A percentile compares a stretch with the other conserved stretches of the same genome.
phyloP scores from a whole-genome alignment of 2,113 vertebrate species.

The Pomatorhinus ruficollis region DNA sequence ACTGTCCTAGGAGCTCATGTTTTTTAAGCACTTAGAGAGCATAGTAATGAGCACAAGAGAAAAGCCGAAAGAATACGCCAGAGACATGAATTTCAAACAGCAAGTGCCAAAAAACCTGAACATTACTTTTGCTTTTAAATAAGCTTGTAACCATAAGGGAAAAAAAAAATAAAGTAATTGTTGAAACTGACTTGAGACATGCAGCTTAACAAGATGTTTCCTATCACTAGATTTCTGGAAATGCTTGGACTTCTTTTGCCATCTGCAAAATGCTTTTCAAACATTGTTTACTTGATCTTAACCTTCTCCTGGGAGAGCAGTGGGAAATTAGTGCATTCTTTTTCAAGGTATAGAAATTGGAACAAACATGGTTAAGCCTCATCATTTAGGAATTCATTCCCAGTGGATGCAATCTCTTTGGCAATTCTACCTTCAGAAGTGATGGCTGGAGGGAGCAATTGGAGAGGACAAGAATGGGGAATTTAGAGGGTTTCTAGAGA shows the following conservation, averaged over 20 bases:
- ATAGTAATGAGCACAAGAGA: background rate
- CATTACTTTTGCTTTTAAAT: conserved; percentile 2
- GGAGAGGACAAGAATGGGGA: background rate
- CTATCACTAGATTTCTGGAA: background rate
- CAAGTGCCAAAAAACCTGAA: background rate
- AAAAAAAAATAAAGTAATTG: background rate
- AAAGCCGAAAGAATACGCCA: background rate
- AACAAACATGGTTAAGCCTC: background rate
- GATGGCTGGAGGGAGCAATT: background rate
- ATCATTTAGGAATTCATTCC: conserved; percentile 1
- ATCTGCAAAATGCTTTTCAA: conserved; percentile 41
- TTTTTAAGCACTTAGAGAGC: background rate
- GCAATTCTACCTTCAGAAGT: background rate
- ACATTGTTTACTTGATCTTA: conserved; percentile 7
- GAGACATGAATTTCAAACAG: background rate
- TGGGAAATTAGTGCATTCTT: background rate
- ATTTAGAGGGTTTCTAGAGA: background rate
- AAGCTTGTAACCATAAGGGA: background rate
- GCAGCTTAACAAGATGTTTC: background rate
- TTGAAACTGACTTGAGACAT: background rate
- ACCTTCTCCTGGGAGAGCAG: background rate
- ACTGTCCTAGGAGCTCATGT: conserved; percentile 2
- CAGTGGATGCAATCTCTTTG: background rate
- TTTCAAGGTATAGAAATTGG: conserved; percentile 13
- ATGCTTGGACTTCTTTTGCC: background rate